phyloP scores from a whole-genome alignment of 1,140 invertebrate species.

The Drosophila kikkawai region DNA sequence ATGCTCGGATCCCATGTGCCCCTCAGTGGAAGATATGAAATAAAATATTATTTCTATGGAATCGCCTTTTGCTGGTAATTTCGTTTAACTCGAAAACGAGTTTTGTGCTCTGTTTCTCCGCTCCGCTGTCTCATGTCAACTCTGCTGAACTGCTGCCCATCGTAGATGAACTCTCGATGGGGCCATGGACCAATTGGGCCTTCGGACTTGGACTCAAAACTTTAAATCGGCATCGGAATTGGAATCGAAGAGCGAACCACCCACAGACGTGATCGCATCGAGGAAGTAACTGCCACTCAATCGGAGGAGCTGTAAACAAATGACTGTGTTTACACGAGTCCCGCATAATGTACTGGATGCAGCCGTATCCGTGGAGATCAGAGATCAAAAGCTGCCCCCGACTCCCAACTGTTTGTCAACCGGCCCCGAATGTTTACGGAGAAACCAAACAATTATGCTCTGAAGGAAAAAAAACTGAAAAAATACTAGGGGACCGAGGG shows the following conservation, averaged over 20 bases:
- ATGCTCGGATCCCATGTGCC: conserved; percentile 45
- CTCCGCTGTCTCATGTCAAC: conserved; percentile 59
- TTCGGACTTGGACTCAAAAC: conserved; percentile 24
- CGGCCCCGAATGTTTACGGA: conserved; percentile 61
- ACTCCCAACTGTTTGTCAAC: conserved; percentile 66
- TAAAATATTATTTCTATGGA: conserved; percentile 71
- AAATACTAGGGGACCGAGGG: not conserved
- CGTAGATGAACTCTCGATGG: conserved; percentile 48
- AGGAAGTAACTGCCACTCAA: conserved; percentile 55
- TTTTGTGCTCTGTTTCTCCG: conserved; percentile 53
- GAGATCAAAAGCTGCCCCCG: conserved; percentile 66
- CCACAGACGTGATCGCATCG: conserved; percentile 11
- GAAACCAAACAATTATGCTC: conserved; percentile 65
- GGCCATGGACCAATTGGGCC: conserved; percentile 61
- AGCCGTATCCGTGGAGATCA: conserved; percentile 34
- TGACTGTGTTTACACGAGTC: conserved; percentile 59
- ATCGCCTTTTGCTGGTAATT: conserved; percentile 76
- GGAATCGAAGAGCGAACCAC: conserved; percentile 19
- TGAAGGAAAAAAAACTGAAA: not conserved
- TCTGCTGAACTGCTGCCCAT: conserved; percentile 40
- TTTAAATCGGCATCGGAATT: not conserved
- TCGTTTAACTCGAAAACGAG: conserved; percentile 77
- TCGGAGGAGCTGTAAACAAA: conserved; percentile 58
- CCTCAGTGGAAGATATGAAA: conserved; percentile 36
- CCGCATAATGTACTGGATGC: conserved; percentile 33